These are phyloP conservation scores for Corticium candelabrum DNA, from an alignment of 37 sponge, comb jelly and placozoan genomes.

Conservation along the genomic window DNA sequence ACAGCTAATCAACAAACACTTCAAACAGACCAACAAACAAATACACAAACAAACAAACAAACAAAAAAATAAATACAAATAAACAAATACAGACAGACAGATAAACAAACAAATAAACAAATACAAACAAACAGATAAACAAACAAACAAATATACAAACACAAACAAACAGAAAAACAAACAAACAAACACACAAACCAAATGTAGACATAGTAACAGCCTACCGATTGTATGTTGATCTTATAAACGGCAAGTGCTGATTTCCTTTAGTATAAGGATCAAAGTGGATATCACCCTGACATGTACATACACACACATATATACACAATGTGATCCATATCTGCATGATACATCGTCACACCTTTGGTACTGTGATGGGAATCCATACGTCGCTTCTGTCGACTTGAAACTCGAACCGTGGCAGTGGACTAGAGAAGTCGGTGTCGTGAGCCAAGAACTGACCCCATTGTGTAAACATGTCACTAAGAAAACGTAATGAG, in stretches of 20 bases:
- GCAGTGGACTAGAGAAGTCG: neutral
- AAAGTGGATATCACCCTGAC: constrained; percentile 7
- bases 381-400: constrained; percentile 1
- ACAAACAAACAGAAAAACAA: too few relatives aligned
- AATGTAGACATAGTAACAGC: too few relatives aligned
- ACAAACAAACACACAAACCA: too few relatives aligned
- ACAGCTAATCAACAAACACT: too few relatives aligned
- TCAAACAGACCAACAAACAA: too few relatives aligned
- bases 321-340: too few relatives aligned
- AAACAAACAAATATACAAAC: too few relatives aligned
- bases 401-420: neutral
- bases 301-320: neutral
- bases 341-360: neutral
- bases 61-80: too few relatives aligned
- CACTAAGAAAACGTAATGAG: neutral
- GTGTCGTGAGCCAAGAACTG: constrained; percentile 17
- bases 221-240: neutral
- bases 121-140: too few relatives aligned
- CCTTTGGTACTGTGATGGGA: constrained; percentile 11
- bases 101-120: too few relatives aligned
- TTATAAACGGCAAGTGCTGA: neutral
- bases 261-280: constrained; percentile 8
- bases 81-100: too few relatives aligned
- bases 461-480: neutral
- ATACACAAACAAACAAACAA: too few relatives aligned